A percentile compares a stretch with the other conserved stretches of the same genome.
Evolutionary conservation across 2,888 invertebrate species (phyloP).

Genomic region (Ophraella communa): DNA sequence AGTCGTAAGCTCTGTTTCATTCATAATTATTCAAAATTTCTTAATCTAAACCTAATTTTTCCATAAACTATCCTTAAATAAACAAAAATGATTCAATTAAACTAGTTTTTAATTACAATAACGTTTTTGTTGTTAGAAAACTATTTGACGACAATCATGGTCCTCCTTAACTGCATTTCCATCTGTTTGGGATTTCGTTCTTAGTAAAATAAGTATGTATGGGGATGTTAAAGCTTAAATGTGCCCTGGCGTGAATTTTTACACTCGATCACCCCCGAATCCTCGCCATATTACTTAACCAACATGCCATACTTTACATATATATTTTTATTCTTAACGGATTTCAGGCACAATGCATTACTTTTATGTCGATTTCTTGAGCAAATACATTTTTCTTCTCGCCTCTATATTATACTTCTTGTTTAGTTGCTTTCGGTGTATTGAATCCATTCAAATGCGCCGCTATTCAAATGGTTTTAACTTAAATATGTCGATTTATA

Average conservation of each 20-base stretch:
- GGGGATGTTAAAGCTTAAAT: conserved; percentile 34
- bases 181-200: not conserved
- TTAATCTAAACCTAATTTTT: too few relatives aligned
- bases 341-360: conserved; percentile 43
- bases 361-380: conserved; percentile 37
- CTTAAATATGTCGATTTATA: too few relatives aligned
- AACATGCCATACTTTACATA: conserved; percentile 40
- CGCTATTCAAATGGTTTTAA: too few relatives aligned
- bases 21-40: too few relatives aligned
- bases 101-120: too few relatives aligned
- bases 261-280: conserved; percentile 44
- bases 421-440: not conserved
- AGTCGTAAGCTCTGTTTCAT: too few relatives aligned
- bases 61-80: too few relatives aligned
- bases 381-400: conserved; percentile 32
- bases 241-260: conserved; percentile 45
- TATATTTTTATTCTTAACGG: conserved; percentile 47
- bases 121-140: too few relatives aligned
- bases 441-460: not conserved
- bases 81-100: too few relatives aligned
- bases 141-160: too few relatives aligned
- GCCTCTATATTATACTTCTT: conserved; percentile 18
- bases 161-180: too few relatives aligned
- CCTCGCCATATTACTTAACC: conserved; percentile 44
- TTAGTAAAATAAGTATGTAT: not conserved